A percentile compares a stretch with the other conserved stretches of the same genome.
phyloP scores from a whole-genome alignment of 2,113 vertebrate species.

The Procavia capensis region DNA sequence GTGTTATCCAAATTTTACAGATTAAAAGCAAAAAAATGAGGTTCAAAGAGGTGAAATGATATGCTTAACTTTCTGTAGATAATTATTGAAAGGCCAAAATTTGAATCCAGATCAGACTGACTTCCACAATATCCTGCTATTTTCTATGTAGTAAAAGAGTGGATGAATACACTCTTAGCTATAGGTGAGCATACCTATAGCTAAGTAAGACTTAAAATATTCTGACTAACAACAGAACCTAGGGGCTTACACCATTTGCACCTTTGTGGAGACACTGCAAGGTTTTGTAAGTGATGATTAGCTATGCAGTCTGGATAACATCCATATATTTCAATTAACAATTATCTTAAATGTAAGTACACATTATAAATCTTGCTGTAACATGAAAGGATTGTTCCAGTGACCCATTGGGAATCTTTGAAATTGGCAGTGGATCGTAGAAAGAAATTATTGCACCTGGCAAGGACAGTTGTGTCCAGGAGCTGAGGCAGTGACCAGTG shows the following conservation, averaged over 20 bases:
- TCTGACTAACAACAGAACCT: background rate
- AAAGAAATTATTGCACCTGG: background rate
- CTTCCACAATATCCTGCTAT: background rate
- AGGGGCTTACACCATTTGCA: background rate
- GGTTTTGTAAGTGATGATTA: slow-evolving; percentile 43
- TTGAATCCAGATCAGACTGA: background rate
- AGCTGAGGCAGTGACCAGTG: background rate
- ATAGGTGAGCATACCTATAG: background rate
- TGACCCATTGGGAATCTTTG: background rate
- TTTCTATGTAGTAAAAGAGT: background rate
- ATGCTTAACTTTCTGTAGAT: background rate
- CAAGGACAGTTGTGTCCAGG: background rate
- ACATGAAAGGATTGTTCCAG: background rate
- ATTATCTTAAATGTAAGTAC: slow-evolving; percentile 23
- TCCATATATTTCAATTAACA: slow-evolving; percentile 60
- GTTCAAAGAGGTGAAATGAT: background rate
- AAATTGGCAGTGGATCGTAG: background rate
- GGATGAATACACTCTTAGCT: background rate
- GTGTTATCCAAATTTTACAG: background rate
- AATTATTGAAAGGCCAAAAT: background rate
- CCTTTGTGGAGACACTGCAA: background rate
- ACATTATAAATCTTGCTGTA: background rate
- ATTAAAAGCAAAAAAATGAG: background rate
- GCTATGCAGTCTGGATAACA: background rate
- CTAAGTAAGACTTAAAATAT: background rate